phyloP scores from a whole-genome alignment of 2,113 vertebrate species.

The Bostrychus sinensis region DNA sequence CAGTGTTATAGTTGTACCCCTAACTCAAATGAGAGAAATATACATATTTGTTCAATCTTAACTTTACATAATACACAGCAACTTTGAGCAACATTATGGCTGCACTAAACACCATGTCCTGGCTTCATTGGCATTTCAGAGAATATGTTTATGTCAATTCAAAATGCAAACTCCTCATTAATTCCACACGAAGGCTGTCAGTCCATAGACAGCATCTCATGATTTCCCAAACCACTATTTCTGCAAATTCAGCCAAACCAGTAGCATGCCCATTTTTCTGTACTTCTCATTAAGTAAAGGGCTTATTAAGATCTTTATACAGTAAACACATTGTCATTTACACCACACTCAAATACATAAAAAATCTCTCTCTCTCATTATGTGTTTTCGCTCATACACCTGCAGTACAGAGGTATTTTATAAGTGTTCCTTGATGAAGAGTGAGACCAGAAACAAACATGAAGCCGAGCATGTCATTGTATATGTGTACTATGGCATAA shows the following conservation, averaged over 20 bases:
- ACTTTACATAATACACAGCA: too few relatives aligned
- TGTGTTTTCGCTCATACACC: constrained; percentile 10
- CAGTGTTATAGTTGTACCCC: too few relatives aligned
- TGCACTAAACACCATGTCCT: too few relatives aligned
- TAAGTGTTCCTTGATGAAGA: constrained; percentile 35
- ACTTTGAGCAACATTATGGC: too few relatives aligned
- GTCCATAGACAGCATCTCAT: constrained; percentile 26
- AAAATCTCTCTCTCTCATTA: constrained; percentile 11
- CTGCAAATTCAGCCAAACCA: constrained; percentile 37
- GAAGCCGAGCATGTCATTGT: constrained; percentile 43
- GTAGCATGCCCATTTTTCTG: constrained; percentile 57
- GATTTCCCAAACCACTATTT: constrained; percentile 26
- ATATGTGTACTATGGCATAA: constrained; percentile 31
- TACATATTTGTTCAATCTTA: too few relatives aligned
- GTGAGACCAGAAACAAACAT: constrained; percentile 50
- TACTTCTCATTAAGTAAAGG: constrained; percentile 78
- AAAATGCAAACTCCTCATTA: neutral
- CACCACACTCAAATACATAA: constrained; percentile 41
- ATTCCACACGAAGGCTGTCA: constrained; percentile 35
- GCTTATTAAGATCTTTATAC: constrained; percentile 73
- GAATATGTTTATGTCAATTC: constrained; percentile 30
- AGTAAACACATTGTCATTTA: constrained; percentile 59
- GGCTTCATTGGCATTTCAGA: constrained; percentile 5
- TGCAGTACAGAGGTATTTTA: constrained; percentile 25
- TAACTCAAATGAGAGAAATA: too few relatives aligned